Percentiles rank a stretch among this genome's conserved stretches.
Evolutionary conservation across 2,797 vertebrate genomes (phyloP).

Genomic region (Echiichthys vipera): DNA sequence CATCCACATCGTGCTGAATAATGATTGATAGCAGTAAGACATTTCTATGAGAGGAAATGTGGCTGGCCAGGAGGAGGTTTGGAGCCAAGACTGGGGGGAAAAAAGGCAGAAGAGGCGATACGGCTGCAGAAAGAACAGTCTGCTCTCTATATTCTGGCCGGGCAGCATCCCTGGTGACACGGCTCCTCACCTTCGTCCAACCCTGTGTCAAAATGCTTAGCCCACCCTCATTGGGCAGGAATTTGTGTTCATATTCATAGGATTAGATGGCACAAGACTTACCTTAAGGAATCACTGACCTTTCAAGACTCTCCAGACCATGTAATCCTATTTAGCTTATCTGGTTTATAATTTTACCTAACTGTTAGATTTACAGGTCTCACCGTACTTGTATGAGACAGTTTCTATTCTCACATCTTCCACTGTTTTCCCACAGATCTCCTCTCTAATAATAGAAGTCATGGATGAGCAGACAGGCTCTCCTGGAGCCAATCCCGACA

Average conservation of each 20-base stretch:
- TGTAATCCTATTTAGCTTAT: not conserved
- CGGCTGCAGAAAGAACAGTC: slow-evolving; percentile 12
- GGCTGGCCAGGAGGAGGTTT: slow-evolving; percentile 34
- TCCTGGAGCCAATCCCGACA: slow-evolving; percentile 84
- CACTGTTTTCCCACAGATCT: slow-evolving; percentile 21
- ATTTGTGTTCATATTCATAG: not conserved
- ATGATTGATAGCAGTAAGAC: slow-evolving; percentile 51
- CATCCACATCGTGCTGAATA: slow-evolving; percentile 33
- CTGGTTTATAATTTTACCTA: no score
- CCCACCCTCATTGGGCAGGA: not conserved
- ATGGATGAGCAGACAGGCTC: slow-evolving; percentile 88
- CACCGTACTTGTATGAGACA: not conserved
- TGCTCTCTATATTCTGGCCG: slow-evolving; percentile 45
- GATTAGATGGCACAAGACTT: not conserved
- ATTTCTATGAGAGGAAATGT: slow-evolving; percentile 71
- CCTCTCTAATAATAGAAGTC: slow-evolving; percentile 23
- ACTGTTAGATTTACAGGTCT: not conserved
- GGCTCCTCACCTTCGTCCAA: not conserved
- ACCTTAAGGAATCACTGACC: not conserved
- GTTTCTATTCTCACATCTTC: slow-evolving; percentile 13
- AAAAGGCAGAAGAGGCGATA: slow-evolving; percentile 12
- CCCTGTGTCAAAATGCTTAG: slow-evolving; percentile 15
- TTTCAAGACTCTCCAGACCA: not conserved
- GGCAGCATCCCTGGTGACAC: slow-evolving; percentile 30
- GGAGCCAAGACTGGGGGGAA: slow-evolving; percentile 46